A percentile compares a stretch with the other conserved stretches of the same genome.
Evolutionary conservation across 1,140 invertebrate genomes (phyloP).

Genomic region (Pristionchus pacificus): DNA sequence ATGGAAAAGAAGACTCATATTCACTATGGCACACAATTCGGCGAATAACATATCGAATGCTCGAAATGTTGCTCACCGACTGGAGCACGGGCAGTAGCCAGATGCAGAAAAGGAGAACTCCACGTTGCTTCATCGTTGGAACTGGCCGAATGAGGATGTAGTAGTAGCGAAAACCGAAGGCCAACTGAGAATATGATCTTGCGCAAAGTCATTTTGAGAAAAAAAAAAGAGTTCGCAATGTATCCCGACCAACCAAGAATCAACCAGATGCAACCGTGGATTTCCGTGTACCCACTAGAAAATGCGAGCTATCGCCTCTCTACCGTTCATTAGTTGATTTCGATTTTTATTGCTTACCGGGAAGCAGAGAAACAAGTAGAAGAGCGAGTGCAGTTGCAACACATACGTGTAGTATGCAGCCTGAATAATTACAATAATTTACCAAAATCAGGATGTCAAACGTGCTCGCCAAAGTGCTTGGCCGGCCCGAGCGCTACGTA

Average conservation of each 20-base stretch:
- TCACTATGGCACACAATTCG: no score
- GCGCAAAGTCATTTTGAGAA: no score
- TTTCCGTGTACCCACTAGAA: no score
- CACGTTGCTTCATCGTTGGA: neutral
- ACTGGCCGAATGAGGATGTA: neutral
- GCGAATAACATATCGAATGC: neutral
- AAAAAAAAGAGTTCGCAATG: no score
- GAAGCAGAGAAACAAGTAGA: constrained; percentile 33
- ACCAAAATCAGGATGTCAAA: no score
- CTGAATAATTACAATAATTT: no score
- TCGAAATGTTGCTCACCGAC: neutral
- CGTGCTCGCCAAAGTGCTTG: constrained; percentile 12
- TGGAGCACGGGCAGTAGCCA: neutral
- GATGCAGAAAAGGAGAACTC: neutral
- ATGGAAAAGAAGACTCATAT: neutral
- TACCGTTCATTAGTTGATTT: no score
- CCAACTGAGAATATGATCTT: neutral
- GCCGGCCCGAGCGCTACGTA: constrained; percentile 23
- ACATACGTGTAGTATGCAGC: constrained; percentile 20
- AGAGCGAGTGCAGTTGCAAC: constrained; percentile 22
- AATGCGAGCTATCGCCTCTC: neutral
- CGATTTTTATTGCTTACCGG: constrained; percentile 12
- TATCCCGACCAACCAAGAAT: no score
- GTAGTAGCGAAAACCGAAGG: neutral
- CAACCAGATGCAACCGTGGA: no score